Conservation (phyloP, 2,797 vertebrate genomes). For the Poecilia picta region DNA sequence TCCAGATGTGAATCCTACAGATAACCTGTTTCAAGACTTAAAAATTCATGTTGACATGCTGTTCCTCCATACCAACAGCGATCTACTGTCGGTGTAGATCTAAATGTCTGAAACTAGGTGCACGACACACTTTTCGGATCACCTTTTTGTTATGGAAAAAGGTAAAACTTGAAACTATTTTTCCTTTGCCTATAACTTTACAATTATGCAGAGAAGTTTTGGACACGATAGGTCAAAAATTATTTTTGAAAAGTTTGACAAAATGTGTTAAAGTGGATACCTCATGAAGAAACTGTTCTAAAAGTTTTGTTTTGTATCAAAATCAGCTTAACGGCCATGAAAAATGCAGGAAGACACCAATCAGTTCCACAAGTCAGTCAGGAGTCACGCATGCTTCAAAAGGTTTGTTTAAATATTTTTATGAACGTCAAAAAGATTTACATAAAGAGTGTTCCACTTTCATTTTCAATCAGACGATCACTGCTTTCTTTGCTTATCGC, state of each 20-base stretch:
- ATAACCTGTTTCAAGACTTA: neutral
- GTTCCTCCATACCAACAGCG: neutral
- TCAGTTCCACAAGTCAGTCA: neutral
- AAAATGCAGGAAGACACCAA: neutral
- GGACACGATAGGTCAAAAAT: neutral
- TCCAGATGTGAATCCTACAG: neutral
- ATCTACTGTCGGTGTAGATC: neutral
- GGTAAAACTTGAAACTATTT: neutral
- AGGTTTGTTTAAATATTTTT: neutral
- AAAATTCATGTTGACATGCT: neutral
- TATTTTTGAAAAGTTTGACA: neutral
- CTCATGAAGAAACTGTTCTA: no score
- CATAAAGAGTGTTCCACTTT: neutral
- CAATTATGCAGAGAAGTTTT: neutral
- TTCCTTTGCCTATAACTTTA: neutral
- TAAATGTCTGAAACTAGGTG: neutral
- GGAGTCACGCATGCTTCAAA: neutral
- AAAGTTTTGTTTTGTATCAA: neutral
- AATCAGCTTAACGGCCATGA: neutral
- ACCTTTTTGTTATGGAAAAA: neutral
- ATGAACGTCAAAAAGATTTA: neutral
- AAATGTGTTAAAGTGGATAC: neutral
- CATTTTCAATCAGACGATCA: neutral
- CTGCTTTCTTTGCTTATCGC: neutral
- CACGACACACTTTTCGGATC: neutral